Percentiles rank a stretch among this genome's conserved stretches.
phyloP scores from a whole-genome alignment of 2,888 invertebrate species.

The Trissoscelio sp. region DNA sequence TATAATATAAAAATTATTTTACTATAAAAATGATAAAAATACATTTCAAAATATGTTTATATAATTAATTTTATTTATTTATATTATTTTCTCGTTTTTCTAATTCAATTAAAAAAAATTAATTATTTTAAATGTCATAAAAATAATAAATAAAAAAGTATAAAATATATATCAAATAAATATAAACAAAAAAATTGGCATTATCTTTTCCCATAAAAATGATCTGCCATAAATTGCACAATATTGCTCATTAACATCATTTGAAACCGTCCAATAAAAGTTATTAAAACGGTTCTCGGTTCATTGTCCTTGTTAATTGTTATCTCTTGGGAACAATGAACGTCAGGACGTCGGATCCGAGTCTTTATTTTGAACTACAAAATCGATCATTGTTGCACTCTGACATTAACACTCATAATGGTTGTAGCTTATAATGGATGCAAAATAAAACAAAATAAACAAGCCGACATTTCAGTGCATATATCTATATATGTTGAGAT shows the following conservation, averaged over 20 bases:
- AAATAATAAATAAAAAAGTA: too few species aligned
- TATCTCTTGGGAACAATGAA: constrained; percentile 16
- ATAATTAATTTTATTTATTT: too few species aligned
- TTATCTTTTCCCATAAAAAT: background rate
- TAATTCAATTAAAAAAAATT: too few species aligned
- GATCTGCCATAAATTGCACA: background rate
- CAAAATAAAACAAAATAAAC: background rate
- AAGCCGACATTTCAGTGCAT: background rate
- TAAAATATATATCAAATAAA: too few species aligned
- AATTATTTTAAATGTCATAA: too few species aligned
- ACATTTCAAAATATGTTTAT: too few species aligned
- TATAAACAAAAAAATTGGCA: too few species aligned
- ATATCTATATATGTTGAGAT: too few species aligned
- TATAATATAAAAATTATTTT: too few species aligned
- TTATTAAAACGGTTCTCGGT: constrained; percentile 24
- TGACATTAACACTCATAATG: background rate
- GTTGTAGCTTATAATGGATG: background rate
- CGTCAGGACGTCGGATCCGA: background rate
- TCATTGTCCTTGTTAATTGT: constrained; percentile 40
- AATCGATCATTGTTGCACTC: background rate
- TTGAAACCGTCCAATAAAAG: constrained; percentile 7
- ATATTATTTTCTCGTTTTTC: too few species aligned
- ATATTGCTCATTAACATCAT: background rate
- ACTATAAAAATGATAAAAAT: too few species aligned
- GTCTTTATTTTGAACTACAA: background rate